Conservation (phyloP, 2,113 vertebrate species). For the Himantopus leucocephalus region DNA sequence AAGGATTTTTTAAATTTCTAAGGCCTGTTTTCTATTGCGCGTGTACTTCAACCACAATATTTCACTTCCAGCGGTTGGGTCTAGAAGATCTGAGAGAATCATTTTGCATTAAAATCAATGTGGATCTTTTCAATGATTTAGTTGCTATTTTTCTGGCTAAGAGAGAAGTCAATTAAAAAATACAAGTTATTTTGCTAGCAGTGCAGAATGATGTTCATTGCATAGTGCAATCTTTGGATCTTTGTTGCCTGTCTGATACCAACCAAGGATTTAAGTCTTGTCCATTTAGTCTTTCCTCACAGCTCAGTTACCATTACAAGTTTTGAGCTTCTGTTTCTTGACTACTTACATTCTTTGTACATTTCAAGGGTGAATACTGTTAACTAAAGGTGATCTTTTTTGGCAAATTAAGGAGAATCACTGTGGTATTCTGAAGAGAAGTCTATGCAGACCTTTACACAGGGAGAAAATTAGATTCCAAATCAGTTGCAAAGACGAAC, state of each 20-base stretch:
- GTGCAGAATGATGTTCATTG: background rate
- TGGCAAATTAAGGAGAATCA: background rate
- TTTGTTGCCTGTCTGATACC: background rate
- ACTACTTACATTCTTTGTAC: background rate
- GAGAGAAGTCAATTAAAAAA: background rate
- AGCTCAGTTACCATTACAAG: background rate
- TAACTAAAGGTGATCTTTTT: background rate
- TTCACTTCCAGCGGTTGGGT: background rate
- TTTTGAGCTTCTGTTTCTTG: background rate
- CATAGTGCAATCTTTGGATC: background rate
- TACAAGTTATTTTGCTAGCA: background rate
- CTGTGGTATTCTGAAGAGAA: background rate
- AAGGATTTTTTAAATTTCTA: background rate
- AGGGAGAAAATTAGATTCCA: background rate
- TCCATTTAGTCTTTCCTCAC: background rate
- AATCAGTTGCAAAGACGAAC: background rate
- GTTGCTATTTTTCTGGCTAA: background rate
- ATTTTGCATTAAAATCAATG: background rate
- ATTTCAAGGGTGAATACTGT: background rate
- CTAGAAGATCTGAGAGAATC: background rate
- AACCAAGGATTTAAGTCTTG: background rate
- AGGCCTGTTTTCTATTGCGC: fast-evolving
- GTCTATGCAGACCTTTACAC: background rate
- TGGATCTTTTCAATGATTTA: background rate
- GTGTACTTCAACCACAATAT: background rate